phyloP scores from a whole-genome alignment of 2,797 vertebrate species.

The Sebastes trivittatus region DNA sequence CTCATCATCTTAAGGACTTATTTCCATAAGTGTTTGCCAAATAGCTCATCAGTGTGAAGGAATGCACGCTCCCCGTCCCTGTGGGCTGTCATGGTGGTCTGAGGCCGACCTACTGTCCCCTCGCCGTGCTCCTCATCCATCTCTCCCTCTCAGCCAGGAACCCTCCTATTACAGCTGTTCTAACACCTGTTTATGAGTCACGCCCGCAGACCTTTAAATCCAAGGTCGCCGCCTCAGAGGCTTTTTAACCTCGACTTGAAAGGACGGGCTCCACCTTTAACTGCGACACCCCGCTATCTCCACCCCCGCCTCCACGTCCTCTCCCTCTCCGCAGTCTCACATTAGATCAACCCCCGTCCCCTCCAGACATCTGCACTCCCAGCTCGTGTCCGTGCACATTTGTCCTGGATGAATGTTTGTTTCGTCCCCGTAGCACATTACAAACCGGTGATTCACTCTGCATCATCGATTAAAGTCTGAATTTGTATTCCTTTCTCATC shows the following conservation, averaged over 20 bases:
- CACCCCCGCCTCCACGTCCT: not conserved
- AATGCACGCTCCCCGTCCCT: constrained; percentile 28
- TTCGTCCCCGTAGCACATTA: not conserved
- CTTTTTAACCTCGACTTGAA: constrained; percentile 50
- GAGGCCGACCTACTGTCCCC: constrained; percentile 8
- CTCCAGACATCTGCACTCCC: constrained; percentile 4
- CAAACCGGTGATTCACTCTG: not conserved
- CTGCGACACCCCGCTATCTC: not conserved
- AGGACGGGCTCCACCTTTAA: constrained; percentile 42
- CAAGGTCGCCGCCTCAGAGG: constrained; percentile 55
- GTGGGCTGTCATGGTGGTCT: constrained; percentile 41
- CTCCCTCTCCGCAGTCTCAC: constrained; percentile 6
- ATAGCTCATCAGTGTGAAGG: constrained; percentile 42
- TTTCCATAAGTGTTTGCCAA: constrained; percentile 30
- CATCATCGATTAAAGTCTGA: not conserved
- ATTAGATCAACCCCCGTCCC: constrained; percentile 42
- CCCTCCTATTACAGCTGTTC: constrained; percentile 58
- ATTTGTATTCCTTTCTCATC: not conserved
- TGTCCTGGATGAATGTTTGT: constrained; percentile 1
- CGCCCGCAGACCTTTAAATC: constrained; percentile 30
- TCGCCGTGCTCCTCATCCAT: constrained; percentile 5
- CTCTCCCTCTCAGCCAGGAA: constrained; percentile 17
- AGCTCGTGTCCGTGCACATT: not conserved
- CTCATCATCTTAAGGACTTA: not conserved
- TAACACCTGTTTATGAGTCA: constrained; percentile 60